phyloP scores from a whole-genome alignment of 2,797 vertebrate species.

The Bucorvus abyssinicus region DNA sequence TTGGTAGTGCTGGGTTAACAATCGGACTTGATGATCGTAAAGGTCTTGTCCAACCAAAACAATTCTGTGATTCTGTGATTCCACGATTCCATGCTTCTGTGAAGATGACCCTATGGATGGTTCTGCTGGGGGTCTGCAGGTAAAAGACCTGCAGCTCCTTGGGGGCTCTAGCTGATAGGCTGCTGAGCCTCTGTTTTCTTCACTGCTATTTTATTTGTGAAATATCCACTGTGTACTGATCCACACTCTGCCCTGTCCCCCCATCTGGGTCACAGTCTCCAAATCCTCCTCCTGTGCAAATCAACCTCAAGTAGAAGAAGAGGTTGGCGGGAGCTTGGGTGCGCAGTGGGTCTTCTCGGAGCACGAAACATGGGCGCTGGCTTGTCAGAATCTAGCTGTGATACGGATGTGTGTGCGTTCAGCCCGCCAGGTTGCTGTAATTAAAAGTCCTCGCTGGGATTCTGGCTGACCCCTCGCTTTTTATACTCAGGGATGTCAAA shows the following conservation, averaged over 20 bases:
- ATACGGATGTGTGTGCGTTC: neutral
- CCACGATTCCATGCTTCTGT: too few species aligned
- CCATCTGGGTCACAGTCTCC: neutral
- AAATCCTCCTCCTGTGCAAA: neutral
- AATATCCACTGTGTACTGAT: neutral
- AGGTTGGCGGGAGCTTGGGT: neutral
- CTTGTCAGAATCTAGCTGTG: neutral
- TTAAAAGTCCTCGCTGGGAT: neutral
- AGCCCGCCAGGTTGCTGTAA: neutral
- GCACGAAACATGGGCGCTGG: neutral
- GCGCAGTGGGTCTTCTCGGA: neutral
- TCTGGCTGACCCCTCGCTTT: slow-evolving; percentile 10
- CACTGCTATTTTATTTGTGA: neutral
- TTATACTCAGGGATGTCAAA: neutral
- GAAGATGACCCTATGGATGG: too few species aligned
- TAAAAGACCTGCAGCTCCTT: neutral
- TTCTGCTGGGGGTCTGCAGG: neutral
- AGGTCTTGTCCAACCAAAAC: too few species aligned
- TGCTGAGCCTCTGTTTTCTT: neutral
- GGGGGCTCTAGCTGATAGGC: too few species aligned
- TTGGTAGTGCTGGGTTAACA: too few species aligned
- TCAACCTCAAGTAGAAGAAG: neutral
- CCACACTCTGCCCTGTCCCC: neutral
- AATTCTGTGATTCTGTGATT: too few species aligned
- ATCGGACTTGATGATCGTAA: too few species aligned